Percentiles rank a stretch among this genome's conserved stretches.
phyloP scores from a whole-genome alignment of 1,140 invertebrate genomes.

The Temnothorax curvispinosus region DNA sequence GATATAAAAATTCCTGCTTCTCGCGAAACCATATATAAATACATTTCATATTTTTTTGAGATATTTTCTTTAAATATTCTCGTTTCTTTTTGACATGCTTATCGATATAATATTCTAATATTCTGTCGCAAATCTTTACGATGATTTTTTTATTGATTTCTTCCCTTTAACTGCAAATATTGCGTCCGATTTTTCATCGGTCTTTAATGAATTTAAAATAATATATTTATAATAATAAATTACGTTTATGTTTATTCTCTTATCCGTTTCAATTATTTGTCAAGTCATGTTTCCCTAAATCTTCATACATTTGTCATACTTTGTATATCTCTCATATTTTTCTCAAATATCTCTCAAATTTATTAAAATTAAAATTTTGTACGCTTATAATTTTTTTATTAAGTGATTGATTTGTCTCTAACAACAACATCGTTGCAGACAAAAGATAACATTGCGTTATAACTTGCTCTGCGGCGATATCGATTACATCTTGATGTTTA shows the following conservation, averaged over 20 bases:
- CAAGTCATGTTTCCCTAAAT: not conserved
- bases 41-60: not conserved
- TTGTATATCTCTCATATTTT: not conserved
- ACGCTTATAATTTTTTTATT: not conserved
- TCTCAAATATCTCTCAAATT: too few relatives aligned
- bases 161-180: not conserved
- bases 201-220: not conserved
- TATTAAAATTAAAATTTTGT: not conserved
- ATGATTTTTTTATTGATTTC: not conserved
- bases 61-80: not conserved
- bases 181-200: not conserved
- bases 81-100: not conserved
- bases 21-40: not conserved
- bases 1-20: not conserved
- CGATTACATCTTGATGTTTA: not conserved
- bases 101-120: not conserved
- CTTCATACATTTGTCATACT: not conserved
- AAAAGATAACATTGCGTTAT: not conserved
- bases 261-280: not conserved
- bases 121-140: not conserved
- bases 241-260: not conserved
- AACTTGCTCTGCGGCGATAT: not conserved
- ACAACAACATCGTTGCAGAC: not conserved
- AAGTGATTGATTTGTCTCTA: not conserved
- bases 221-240: too few relatives aligned